Percentiles rank a stretch among this genome's conserved stretches.
These are phyloP conservation scores for Dicrostonyx torquatus DNA, from an alignment of 2,797 vertebrate genomes.

Conservation along the genomic window DNA sequence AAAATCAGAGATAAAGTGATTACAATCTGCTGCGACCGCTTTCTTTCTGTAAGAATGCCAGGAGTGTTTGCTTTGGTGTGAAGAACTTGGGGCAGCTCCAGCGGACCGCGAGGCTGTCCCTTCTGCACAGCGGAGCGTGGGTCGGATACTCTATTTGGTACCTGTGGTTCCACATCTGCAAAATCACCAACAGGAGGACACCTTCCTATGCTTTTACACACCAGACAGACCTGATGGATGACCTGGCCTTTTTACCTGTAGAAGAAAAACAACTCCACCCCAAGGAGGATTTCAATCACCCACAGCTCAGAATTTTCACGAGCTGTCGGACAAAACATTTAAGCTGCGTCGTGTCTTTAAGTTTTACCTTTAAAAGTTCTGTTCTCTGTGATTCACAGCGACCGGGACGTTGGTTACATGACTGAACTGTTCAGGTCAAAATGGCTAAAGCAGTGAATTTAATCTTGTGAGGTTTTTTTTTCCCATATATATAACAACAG, in stretches of 20 bases:
- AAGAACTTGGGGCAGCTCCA: constrained; percentile 69
- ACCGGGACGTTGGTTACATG: background rate
- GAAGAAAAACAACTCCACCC: constrained; percentile 4
- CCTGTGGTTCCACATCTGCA: constrained; percentile 60
- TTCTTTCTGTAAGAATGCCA: constrained; percentile 38
- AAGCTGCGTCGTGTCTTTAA: background rate
- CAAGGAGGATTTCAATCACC: background rate
- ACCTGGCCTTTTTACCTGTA: background rate
- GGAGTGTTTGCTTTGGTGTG: constrained; percentile 59
- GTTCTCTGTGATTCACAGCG: background rate
- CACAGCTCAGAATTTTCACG: constrained; percentile 8
- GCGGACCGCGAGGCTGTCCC: background rate
- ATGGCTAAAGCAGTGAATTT: background rate
- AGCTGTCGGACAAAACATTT: background rate
- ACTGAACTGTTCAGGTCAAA: background rate
- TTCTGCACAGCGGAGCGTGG: constrained; percentile 20
- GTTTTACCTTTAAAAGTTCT: constrained; percentile 40
- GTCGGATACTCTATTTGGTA: constrained; percentile 65
- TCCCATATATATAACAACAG: background rate
- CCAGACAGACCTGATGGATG: background rate
- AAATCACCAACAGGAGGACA: constrained; percentile 62
- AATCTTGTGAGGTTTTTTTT: background rate
- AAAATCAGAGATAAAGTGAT: constrained; percentile 51
- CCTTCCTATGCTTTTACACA: constrained; percentile 56
- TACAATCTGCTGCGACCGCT: constrained; percentile 33